Base-by-base conservation (phyloP, 2,797 vertebrate species). In the Macropodus opercularis region DNA sequence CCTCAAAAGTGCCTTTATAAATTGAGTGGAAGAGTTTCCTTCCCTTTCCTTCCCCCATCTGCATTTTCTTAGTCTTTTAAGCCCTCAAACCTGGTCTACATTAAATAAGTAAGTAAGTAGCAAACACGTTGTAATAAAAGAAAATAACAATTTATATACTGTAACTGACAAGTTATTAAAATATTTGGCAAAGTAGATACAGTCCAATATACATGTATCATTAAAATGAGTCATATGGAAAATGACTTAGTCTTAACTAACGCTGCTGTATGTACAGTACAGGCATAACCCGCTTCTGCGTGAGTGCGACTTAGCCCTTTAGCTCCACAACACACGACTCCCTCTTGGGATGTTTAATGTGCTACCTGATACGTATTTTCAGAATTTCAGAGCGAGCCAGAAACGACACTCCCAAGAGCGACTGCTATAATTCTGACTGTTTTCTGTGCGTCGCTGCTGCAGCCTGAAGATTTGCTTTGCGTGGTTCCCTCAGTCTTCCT, bases 1-100 rank as follows among this genome's bases (percentile, higher is more conserved):
- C 59, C 46, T 72, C 62, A 53, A 69, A 83, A 74, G 61, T 54
- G 57, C 40, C 39, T 39, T 49, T 38, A 10, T 63, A 72, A 83
- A 75, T 66, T 53, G 38, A 72, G 60, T 26, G 6, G 64, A 70
- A 81, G 70, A 57, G 43, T 80, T 79, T 76, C 54, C 21, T 48
- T 63, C 7, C 47, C 46, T 44, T 21, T 43, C 5, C 38, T 43
- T 44, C 21, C 43, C 5, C 40, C 63, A 56, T 68, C 54, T 63
- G 40, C 22, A 50, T 61, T 61, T 56, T 6, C 38, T 71, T 56
- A 59, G 79, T 77, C 71, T 81, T 77, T 86, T 66, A 72, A 65
- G 53, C 57, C 46, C 8, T 44, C 80, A 63, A 84, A 75, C 59
- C 69, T 46, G 31, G 38, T 56, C 44, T 55, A 43, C 46, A 61